These are phyloP conservation scores for Oligia fasciuncula DNA, from an alignment of 2,888 invertebrate species.

Conservation along the genomic window DNA sequence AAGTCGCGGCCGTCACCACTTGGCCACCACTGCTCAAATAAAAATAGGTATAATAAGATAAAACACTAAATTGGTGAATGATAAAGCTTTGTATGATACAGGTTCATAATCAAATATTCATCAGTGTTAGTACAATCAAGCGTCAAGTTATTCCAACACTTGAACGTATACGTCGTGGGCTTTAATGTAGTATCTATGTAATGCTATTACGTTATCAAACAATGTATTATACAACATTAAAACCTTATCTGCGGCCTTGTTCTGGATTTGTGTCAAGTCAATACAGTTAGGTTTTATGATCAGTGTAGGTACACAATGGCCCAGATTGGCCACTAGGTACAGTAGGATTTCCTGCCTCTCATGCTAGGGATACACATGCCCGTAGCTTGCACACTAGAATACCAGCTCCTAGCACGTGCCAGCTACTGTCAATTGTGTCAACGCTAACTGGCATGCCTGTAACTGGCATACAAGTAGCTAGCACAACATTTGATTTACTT, in stretches of 20 bases:
- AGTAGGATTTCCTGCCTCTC: neutral
- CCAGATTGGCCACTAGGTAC: neutral
- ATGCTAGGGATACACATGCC: no score
- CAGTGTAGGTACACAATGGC: neutral
- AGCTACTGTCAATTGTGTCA: no score
- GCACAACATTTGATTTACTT: no score
- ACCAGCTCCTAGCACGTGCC: no score
- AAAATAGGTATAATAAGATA: no score
- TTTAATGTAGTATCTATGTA: slow-evolving; percentile 26
- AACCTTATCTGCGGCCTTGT: slow-evolving; percentile 59
- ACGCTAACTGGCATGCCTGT: no score
- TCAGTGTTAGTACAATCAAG: neutral
- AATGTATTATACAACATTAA: slow-evolving; percentile 36
- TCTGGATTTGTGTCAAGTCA: slow-evolving; percentile 48
- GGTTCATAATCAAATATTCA: neutral
- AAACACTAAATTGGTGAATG: neutral
- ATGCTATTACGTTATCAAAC: slow-evolving; percentile 50
- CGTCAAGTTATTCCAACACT: slow-evolving; percentile 13
- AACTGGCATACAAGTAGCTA: no score
- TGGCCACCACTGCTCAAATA: no score
- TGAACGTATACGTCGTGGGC: neutral
- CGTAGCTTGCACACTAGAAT: no score
- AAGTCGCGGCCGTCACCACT: no score
- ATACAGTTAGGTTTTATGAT: slow-evolving; percentile 37
- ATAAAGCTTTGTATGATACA: no score